Evolutionary conservation across 2,797 vertebrate genomes (phyloP).

Genomic region (Podarcis siculus): DNA sequence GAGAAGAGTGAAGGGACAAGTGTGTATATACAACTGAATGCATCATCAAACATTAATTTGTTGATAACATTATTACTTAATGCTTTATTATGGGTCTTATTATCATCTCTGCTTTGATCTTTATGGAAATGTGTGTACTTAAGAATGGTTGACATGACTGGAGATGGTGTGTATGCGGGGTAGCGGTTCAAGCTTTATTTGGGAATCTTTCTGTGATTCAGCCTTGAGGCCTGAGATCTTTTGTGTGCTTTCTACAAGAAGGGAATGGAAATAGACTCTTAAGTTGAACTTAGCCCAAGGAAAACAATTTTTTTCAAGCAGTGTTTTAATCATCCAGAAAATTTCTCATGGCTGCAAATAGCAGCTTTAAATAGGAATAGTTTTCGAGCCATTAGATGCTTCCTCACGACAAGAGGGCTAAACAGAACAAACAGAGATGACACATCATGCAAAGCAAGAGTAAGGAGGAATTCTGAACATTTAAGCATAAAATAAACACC

Average conservation of each 20-base stretch:
- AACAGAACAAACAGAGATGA: not conserved
- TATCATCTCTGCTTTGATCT: slow-evolving; percentile 44
- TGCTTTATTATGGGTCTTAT: slow-evolving; percentile 25
- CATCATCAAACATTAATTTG: slow-evolving; percentile 51
- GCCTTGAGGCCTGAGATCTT: slow-evolving; percentile 19
- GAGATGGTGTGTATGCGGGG: not conserved
- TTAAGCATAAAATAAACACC: not conserved
- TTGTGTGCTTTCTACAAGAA: slow-evolving; percentile 56
- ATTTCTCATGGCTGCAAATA: slow-evolving; percentile 57
- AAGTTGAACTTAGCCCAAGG: slow-evolving; percentile 62
- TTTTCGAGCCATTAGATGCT: slow-evolving; percentile 28
- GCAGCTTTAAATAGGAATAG: slow-evolving; percentile 47
- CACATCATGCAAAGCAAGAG: not conserved
- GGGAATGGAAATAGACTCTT: slow-evolving; percentile 60
- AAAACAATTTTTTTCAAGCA: slow-evolving; percentile 64
- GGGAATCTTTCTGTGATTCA: slow-evolving; percentile 57
- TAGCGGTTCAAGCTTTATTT: slow-evolving; percentile 62
- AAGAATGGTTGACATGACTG: slow-evolving; percentile 46
- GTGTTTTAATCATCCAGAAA: slow-evolving; percentile 58
- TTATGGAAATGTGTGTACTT: slow-evolving; percentile 59
- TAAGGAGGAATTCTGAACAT: not conserved
- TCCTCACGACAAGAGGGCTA: not conserved
- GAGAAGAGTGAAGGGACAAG: slow-evolving; percentile 44
- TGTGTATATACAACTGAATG: slow-evolving; percentile 32
- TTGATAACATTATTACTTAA: slow-evolving; percentile 45